These are phyloP conservation scores for Arenaria interpres DNA, from an alignment of 2,113 vertebrate genomes.

Conservation along the genomic window DNA sequence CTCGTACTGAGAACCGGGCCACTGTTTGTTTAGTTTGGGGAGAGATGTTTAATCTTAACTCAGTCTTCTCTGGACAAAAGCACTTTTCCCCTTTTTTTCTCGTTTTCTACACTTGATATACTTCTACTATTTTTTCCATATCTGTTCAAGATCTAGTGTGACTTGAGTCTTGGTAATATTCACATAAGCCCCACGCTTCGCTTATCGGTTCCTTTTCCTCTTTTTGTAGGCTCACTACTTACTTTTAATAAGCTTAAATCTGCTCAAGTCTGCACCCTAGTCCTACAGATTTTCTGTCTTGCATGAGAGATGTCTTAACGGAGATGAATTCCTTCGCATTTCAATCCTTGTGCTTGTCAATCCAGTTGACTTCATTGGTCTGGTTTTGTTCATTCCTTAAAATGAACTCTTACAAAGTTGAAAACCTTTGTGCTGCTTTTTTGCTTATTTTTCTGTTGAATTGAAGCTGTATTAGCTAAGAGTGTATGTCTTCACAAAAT, in stretches of 20 bases:
- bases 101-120: background rate
- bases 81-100: background rate
- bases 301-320: rapidly evolving
- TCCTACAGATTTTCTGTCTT: background rate
- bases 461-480: background rate
- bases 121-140: background rate
- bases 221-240: background rate
- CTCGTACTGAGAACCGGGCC: background rate
- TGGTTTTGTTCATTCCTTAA: background rate
- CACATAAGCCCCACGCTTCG: background rate
- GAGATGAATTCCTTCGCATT: background rate
- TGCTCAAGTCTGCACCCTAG: background rate
- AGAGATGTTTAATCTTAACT: background rate
- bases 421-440: background rate
- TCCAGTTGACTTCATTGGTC: background rate
- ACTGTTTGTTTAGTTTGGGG: background rate
- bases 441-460: background rate
- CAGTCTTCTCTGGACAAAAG: background rate
- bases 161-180: background rate
- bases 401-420: background rate
- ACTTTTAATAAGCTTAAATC: background rate
- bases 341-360: background rate
- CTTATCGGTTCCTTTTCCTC: background rate
- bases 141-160: background rate
- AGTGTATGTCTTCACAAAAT: background rate